These are phyloP conservation scores for Poeciliopsis infans DNA, from an alignment of 2,797 vertebrate species.

Conservation along the genomic window DNA sequence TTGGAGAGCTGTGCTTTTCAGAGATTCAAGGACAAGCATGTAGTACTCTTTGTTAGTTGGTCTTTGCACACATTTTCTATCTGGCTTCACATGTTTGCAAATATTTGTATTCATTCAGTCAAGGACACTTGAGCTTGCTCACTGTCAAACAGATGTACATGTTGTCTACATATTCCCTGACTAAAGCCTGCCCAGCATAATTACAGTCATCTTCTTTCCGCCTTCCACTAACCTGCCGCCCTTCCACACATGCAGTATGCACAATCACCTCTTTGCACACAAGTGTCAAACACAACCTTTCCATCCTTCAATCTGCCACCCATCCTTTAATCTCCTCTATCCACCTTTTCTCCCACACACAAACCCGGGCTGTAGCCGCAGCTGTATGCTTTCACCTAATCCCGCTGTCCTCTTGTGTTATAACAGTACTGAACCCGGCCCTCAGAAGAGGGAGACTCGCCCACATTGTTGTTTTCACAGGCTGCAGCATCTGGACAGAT, in stretches of 20 bases:
- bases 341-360: slow-evolving; percentile 30
- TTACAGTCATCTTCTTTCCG: slow-evolving; percentile 44
- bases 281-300: slow-evolving; percentile 54
- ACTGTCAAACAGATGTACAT: slow-evolving; percentile 35
- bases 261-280: slow-evolving; percentile 18
- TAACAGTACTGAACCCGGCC: slow-evolving; percentile 74
- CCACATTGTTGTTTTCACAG: slow-evolving; percentile 74
- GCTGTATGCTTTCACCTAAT: slow-evolving; percentile 72
- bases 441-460: slow-evolving; percentile 60
- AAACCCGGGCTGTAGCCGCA: slow-evolving; percentile 49
- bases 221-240: slow-evolving; percentile 25
- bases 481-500: slow-evolving; percentile 65
- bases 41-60: neutral
- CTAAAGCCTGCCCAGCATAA: slow-evolving; percentile 39
- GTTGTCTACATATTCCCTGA: slow-evolving; percentile 20
- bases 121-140: slow-evolving; percentile 35
- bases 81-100: slow-evolving; percentile 20
- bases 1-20: neutral
- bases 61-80: slow-evolving; percentile 5
- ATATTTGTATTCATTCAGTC: slow-evolving; percentile 34
- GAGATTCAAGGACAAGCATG: slow-evolving; percentile 8
- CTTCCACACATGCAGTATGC: slow-evolving; percentile 1
- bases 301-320: slow-evolving; percentile 43
- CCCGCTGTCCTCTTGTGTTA: slow-evolving; percentile 74
- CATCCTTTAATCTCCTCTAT: slow-evolving; percentile 53